Conservation (phyloP, 37 sponge, comb jelly and placozoan genomes). For the Spongia lamella region DNA sequence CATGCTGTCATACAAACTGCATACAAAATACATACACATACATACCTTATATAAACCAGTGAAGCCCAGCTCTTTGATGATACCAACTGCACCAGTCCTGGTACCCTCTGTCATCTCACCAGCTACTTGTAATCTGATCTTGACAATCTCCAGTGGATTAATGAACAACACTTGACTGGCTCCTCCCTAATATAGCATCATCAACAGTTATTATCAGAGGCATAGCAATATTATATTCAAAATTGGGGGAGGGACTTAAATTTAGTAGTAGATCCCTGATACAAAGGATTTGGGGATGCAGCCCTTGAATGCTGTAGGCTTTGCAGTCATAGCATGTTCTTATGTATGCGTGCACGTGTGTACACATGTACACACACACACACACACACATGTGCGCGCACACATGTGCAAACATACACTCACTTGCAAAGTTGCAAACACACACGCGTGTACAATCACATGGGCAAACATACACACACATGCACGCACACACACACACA, state of each 20-base stretch:
- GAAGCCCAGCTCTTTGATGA: constrained; percentile 87
- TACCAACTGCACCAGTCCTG: constrained; percentile 58
- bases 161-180: constrained; percentile 93
- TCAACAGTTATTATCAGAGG: too few species aligned
- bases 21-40: constrained; percentile 4
- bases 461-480: too few species aligned
- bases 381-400: neutral
- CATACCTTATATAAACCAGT: constrained; percentile 89
- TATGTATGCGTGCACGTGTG: too few species aligned
- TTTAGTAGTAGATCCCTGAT: too few species aligned
- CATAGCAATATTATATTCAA: neutral
- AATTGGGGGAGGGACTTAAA: too few species aligned
- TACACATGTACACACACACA: too few species aligned
- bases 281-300: too few species aligned
- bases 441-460: neutral
- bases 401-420: neutral
- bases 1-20: too few species aligned
- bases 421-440: neutral
- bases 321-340: too few species aligned
- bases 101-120: constrained; percentile 78
- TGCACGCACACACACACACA: too few species aligned
- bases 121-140: constrained; percentile 94
- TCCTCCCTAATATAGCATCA: constrained; percentile 85
- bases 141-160: constrained; percentile 98
- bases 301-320: too few species aligned